Conservation (phyloP, 1,140 invertebrate species). For the Trachymyrmex cornetzi region DNA sequence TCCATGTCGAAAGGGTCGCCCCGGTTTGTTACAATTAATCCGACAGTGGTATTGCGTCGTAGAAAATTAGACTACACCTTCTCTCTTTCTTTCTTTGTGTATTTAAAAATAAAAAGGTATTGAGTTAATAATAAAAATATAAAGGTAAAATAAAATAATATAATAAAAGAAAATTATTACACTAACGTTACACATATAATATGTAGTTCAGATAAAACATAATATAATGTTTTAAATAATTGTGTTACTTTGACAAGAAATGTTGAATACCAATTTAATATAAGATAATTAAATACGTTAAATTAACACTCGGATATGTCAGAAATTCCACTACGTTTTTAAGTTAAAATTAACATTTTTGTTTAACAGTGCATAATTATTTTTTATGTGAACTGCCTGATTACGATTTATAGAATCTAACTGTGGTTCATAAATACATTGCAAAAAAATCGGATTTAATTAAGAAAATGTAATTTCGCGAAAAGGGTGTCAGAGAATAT, state of each 20-base stretch:
- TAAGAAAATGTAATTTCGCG: neutral
- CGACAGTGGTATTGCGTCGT: constrained; percentile 12
- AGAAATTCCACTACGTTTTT: too few relatives aligned
- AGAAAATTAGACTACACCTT: constrained; percentile 7
- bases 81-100: too few relatives aligned
- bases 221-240: too few relatives aligned
- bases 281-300: too few relatives aligned
- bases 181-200: too few relatives aligned
- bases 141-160: neutral
- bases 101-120: too few relatives aligned
- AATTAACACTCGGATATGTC: too few relatives aligned
- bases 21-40: constrained; percentile 9
- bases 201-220: too few relatives aligned
- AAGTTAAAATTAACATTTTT: neutral
- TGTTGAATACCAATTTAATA: too few relatives aligned
- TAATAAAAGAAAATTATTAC: too few relatives aligned
- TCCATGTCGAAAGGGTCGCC: neutral
- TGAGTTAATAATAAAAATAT: too few relatives aligned
- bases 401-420: neutral
- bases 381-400: neutral
- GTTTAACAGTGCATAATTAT: neutral
- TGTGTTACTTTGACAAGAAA: too few relatives aligned
- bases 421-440: neutral
- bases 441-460: neutral
- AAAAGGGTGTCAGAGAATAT: neutral